Base-by-base conservation (phyloP, 2,888 invertebrate genomes). In the Cybosia mesomella region DNA sequence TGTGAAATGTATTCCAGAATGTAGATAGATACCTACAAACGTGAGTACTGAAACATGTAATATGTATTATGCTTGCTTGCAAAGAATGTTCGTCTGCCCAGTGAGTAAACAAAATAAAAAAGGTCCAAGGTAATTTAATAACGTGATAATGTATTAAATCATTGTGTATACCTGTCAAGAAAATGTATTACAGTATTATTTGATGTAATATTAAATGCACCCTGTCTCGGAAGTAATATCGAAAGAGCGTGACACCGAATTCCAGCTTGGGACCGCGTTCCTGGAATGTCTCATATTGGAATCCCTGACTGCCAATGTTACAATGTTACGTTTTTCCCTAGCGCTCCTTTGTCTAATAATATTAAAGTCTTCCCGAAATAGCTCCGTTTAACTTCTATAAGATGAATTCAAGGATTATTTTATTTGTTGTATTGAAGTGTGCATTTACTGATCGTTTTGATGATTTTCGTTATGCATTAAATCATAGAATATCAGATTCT, bases 261-360 rank as follows among this genome's bases (percentile, higher is more conserved):
- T 86, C 83, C 85, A 68, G 73, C 74, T 81, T 75, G 71, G 71
- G 74, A 73, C 78, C 76, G 78, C 82, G 79, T 81, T 83, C 81
- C 79, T 32, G 86, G 87, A 88, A 90, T 90, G 83, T 81, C 77
- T 82, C 81, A 81, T 88, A 88, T 88, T 88, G 88, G 87, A 87
- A 88, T 89, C 74, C 68, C 81, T 77, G 80, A 83, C 83, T 83
- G 74, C 71, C 72, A 77, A 80, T 70, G 83, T 68, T 78, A 81
- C 81, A 79, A 79, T 78, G 83, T 81, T 79, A 80, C 81, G 68
- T 81, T 87, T 87, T 87, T 86, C 68, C 68, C 68, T 65, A 54
- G 43, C 67, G 49, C 54, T 67, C 78, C 76, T 81, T 81, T 80
- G 72, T 75, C 73, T 77, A 72, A 74, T 77, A 71, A 75, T 77